A percentile compares a stretch with the other conserved stretches of the same genome.
phyloP scores from a whole-genome alignment of 2,888 invertebrate genomes.

The Andrena bicolor region DNA sequence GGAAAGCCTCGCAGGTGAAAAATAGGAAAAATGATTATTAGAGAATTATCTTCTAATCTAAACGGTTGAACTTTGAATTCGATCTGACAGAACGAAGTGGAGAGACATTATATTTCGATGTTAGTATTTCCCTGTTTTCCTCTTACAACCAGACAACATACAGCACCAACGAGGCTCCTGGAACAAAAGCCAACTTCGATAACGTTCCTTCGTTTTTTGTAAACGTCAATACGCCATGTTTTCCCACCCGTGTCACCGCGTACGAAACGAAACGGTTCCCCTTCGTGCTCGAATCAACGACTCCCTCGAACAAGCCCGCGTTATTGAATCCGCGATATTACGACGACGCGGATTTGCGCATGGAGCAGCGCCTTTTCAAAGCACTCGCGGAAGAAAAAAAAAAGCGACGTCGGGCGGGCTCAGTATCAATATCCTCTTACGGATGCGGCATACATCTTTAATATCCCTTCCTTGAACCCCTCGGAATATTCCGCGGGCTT shows the following conservation, averaged over 20 bases:
- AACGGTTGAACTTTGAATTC: too few species aligned
- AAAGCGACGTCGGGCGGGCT: slow-evolving; percentile 19
- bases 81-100: slow-evolving; percentile 43
- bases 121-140: slow-evolving; percentile 8
- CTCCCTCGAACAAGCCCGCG: slow-evolving; percentile 31
- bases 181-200: slow-evolving; percentile 54
- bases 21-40: too few species aligned
- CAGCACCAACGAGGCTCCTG: slow-evolving; percentile 8
- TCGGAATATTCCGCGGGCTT: slow-evolving; percentile 41
- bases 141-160: neutral
- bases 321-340: slow-evolving; percentile 60
- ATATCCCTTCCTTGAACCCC: slow-evolving; percentile 43
- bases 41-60: too few species aligned
- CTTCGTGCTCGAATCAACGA: slow-evolving; percentile 39
- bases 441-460: slow-evolving; percentile 59
- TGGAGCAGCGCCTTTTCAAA: slow-evolving; percentile 38
- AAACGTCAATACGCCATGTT: slow-evolving; percentile 32
- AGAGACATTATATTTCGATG: slow-evolving; percentile 28
- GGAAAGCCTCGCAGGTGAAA: too few species aligned
- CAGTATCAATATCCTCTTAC: slow-evolving; percentile 61
- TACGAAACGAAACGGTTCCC: slow-evolving; percentile 26
- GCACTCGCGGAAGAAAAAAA: slow-evolving; percentile 1
- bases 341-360: slow-evolving; percentile 31
- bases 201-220: slow-evolving; percentile 27
- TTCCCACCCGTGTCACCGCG: slow-evolving; percentile 24